Base-by-base conservation (phyloP, 1,140 invertebrate species). In the Drosophila neocordata region DNA sequence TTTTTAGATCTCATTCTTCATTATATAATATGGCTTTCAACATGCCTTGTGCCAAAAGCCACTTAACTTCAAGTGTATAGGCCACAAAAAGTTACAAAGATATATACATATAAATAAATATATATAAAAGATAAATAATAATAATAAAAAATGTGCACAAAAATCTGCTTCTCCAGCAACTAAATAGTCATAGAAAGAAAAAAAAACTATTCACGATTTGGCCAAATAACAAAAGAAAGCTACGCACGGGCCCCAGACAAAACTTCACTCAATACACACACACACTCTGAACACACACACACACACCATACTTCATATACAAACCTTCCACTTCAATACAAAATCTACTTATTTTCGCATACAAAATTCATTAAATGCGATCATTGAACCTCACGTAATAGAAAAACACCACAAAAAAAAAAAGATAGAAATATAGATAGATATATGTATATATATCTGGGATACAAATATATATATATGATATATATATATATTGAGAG, bases 271-370 rank as follows among this genome's bases (percentile, higher is more conserved):
- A 31, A 68, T 70, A 83, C 73, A 81, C 41, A 48, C 15, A 48
- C 8, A 76, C 60, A 37, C 55, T 48, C 15, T 61, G 4, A 6
- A 3, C 27, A 35, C 37, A 56, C 13, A 64, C 12, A 57, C 62
- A 53, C 48, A 52, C 35, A 44, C 20, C 37, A n/a, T 48, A 66
- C 35, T 52, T 13, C 24, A 68, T 53, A 55, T 31, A 61, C 13
- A 41, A 37, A 56, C 44, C 20, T 53, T 44, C 41, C 65, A 73
- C 71, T 73, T 60, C 34, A 85, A 78, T 82, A 88, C 74, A 64
- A 76, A 88, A 88, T 82, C 83, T 87, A 87, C 82, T 87, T 87
- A 87, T 88, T 87, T 87, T 87, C 82, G 83, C 82, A 87, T 87
- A 87, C 82, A 83, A 87, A 85, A 87, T 79, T 88, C 82, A 87